Percentiles rank a stretch among this genome's conserved stretches.
These are phyloP conservation scores for Rhopalosiphum maidis DNA, from an alignment of 1,140 invertebrate genomes.

Conservation along the genomic window DNA sequence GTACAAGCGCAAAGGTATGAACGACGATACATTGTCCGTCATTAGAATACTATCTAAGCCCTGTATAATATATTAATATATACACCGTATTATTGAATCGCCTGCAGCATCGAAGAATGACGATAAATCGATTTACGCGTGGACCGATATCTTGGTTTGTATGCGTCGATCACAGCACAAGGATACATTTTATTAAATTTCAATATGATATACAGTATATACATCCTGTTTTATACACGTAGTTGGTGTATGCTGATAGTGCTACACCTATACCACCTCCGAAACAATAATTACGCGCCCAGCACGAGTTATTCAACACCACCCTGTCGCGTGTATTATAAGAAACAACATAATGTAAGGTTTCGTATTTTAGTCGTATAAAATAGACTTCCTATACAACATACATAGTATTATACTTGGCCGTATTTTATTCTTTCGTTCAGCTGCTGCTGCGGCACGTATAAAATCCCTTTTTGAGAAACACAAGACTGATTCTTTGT, in stretches of 20 bases:
- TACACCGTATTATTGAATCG: too few species aligned
- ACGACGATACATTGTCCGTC: not conserved
- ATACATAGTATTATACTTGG: constrained; percentile 19
- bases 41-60: not conserved
- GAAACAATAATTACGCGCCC: not conserved
- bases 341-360: constrained; percentile 42
- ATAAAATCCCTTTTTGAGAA: constrained; percentile 40
- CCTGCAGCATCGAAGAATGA: not conserved
- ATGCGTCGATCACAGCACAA: not conserved
- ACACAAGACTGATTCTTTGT: constrained; percentile 36
- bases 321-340: not conserved
- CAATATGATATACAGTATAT: not conserved
- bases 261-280: not conserved
- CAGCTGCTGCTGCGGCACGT: constrained; percentile 4
- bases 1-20: not conserved
- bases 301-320: constrained; percentile 12
- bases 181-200: not conserved
- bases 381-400: constrained; percentile 25
- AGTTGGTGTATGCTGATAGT: not conserved
- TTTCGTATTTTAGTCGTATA: constrained; percentile 37
- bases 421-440: constrained; percentile 29
- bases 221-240: not conserved
- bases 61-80: too few species aligned
- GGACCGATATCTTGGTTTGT: not conserved
- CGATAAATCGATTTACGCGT: not conserved